Base-by-base conservation (phyloP, 2,797 vertebrate species). In the Hippopotamyrus pictus region DNA sequence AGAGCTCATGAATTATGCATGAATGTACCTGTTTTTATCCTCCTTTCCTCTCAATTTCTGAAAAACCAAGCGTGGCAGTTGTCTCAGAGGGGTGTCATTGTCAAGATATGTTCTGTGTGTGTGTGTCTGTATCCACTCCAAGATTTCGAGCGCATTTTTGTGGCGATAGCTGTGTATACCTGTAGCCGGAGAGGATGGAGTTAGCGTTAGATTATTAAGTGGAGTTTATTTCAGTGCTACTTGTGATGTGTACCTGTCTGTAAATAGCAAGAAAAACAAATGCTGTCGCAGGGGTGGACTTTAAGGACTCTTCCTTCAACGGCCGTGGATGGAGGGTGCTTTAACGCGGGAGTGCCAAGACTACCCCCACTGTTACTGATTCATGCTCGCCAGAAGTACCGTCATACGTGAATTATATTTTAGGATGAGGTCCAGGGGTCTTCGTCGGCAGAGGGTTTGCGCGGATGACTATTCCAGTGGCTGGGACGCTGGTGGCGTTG, bases 1-100 rank as follows among this genome's bases (percentile, higher is more conserved):
- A 50, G 84, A 29, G 22, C 84, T 53, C 51, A 86, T 86, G 84
- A 54, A 86, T 86, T 86, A 86, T 86, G 50, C 46, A 86, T 57
- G 25, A 86, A 53, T 86, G 84, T 54, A 53, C 51, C 84, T 86
- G 84, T 86, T 86, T 84, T 33, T 86, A 53, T 86, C 84, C 46
- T 19, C 2, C 50, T 25, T 54, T 57, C 48, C 84, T 86, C 48
- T 53, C 25, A 17, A 1, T 86, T 53, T 57, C 22, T 14, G 51
- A 86, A 86, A 86, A 86, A 86, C 84, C 48, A 19, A 53, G n/a
- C n/a, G 3, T 84, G 82, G 46, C 82, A 84, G 82, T 84, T 84
- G 82, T 84, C 82, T 84, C 82, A 48, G 82, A 53, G 48, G 51
- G 84, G 48, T 54, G 48, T 22, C 53, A n/a, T 44, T 88, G 86